Evolutionary conservation across 2,888 invertebrate species (phyloP), one percentile per base, ranked within the genome.

Genomic region (Fissipunctia ypsillon): DNA sequence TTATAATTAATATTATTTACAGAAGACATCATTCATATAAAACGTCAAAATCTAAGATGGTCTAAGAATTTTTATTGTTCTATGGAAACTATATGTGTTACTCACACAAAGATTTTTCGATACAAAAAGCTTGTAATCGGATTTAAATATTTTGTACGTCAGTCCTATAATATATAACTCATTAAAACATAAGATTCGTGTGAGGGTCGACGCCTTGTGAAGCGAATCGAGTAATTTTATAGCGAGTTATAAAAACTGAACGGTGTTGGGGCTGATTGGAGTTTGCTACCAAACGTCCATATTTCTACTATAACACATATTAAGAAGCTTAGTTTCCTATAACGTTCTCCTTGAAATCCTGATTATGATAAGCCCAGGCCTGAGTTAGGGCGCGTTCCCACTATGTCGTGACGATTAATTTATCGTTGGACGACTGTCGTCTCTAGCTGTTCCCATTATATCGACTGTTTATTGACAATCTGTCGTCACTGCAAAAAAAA

Each of bases 191-290:
- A 84, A 83, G 78, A 81, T 91, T 84, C 80, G 81, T 80, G 80
- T 84, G 84, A 86, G 87, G 88, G 88, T 90, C 89, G 88, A 88
- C 88, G 91, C 85, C 88, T 89, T 90, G 88, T 87, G 88, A 83
- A 89, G 80, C 87, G 85, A 88, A 87, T 89, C 88, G 82, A 87
- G 89, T 88, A 85, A 89, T 90, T 92, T 91, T 91, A 93, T 91
- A 86, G 87, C 84, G 74, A 86, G 84, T 88, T 88, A 92, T 91
- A 93, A 93, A 90, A 92, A 90, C 88, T 88, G 87, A 88, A 88
- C 87, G 79, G 86, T 76, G 79, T 76, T 65, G 76, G 70, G 70
- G 63, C 66, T 72, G 80, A 84, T 78, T 81, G 73, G 72, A 74
- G 73, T 72, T 59, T 78, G 84, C 85, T 85, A 84, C 85, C 78